A percentile compares a stretch with the other conserved stretches of the same genome.
phyloP scores from a whole-genome alignment of 2,888 invertebrate species.

The Cataglyphis livida region DNA sequence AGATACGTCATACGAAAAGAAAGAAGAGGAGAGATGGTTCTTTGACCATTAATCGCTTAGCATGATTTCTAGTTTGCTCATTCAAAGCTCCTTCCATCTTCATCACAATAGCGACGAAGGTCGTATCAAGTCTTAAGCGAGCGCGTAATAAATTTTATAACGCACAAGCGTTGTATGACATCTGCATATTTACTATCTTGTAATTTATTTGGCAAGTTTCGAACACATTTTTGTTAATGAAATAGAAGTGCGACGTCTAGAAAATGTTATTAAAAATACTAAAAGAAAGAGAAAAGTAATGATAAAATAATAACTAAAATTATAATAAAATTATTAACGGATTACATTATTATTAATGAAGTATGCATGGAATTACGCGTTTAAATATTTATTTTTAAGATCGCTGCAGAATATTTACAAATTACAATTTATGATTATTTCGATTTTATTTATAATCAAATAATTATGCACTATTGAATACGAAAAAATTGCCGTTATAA shows the following conservation, averaged over 20 bases:
- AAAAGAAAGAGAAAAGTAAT: too few species aligned
- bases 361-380: background rate
- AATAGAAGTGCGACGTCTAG: background rate
- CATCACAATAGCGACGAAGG: slow-evolving; percentile 20
- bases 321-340: background rate
- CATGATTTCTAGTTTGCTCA: slow-evolving; percentile 30
- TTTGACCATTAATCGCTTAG: slow-evolving; percentile 56
- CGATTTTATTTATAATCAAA: background rate
- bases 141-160: slow-evolving; percentile 3
- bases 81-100: slow-evolving; percentile 39
- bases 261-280: background rate
- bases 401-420: background rate
- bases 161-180: background rate
- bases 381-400: background rate
- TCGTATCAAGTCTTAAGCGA: background rate
- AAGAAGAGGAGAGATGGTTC: slow-evolving; percentile 37
- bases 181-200: background rate
- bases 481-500: background rate
- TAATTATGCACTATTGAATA: background rate
- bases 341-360: background rate
- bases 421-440: background rate
- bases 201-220: background rate
- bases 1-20: slow-evolving; percentile 35
- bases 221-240: background rate
- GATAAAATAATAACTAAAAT: background rate